Conservation (phyloP, 2,113 vertebrate species). For the Ceuthmochares aereus region DNA sequence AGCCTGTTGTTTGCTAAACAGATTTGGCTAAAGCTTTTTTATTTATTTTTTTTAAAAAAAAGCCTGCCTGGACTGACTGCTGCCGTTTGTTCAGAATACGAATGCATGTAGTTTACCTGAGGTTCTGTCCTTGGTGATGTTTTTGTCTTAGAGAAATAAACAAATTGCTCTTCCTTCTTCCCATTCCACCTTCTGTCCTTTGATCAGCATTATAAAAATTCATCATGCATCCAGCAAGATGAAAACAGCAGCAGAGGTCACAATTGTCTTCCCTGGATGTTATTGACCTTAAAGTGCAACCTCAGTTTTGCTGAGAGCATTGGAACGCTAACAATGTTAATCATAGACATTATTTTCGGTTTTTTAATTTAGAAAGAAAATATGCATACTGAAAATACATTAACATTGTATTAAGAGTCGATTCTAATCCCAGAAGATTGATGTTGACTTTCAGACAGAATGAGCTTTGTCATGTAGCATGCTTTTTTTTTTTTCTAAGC, state of each 20-base stretch:
- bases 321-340: not conserved
- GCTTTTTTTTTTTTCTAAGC: not conserved
- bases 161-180: not conserved
- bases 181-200: not conserved
- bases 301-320: not conserved
- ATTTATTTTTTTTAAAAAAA: not conserved
- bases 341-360: not conserved
- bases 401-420: not conserved
- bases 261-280: not conserved
- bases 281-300: constrained; percentile 5
- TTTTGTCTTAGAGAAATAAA: not conserved
- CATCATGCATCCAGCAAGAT: not conserved
- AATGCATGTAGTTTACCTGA: constrained; percentile 21
- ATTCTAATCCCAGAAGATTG: not conserved
- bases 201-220: constrained; percentile 30
- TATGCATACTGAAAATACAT: not conserved
- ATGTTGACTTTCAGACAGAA: not conserved
- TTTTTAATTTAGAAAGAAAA: not conserved
- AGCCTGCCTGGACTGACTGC: not conserved
- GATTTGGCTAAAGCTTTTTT: not conserved
- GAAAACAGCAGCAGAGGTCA: constrained; percentile 4
- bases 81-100: not conserved
- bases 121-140: not conserved
- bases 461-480: not conserved
- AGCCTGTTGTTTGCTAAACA: not conserved